These are phyloP conservation scores for Drosophila gaucha DNA, from an alignment of 2,888 invertebrate genomes.

Conservation along the genomic window DNA sequence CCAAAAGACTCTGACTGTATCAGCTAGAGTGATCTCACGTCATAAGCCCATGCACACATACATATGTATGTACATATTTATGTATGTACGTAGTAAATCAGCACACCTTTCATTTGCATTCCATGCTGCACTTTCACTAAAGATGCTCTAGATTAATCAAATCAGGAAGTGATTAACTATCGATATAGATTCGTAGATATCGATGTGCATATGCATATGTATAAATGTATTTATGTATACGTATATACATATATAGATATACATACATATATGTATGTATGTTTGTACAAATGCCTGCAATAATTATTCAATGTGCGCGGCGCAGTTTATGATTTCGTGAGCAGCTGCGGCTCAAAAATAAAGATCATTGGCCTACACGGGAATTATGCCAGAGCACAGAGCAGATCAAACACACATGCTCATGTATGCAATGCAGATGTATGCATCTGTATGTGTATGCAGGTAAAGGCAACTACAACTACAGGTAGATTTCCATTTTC, in stretches of 20 bases:
- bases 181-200: not conserved
- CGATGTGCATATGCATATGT: not conserved
- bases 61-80: not conserved
- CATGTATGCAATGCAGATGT: constrained; percentile 12
- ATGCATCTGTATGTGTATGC: constrained; percentile 25
- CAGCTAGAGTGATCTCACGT: constrained; percentile 23
- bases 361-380: constrained; percentile 72
- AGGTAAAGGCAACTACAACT: constrained; percentile 54
- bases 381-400: constrained; percentile 65
- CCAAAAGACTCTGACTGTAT: constrained; percentile 31
- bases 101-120: constrained; percentile 12
- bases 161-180: constrained; percentile 2
- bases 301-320: constrained; percentile 53
- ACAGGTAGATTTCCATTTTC: constrained; percentile 66
- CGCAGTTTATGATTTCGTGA: constrained; percentile 57
- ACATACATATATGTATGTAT: constrained; percentile 4
- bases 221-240: not conserved
- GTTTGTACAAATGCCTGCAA: constrained; percentile 20
- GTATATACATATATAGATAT: not conserved
- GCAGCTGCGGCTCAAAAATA: constrained; percentile 53
- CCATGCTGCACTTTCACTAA: constrained; percentile 7
- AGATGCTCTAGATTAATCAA: not conserved
- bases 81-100: constrained; percentile 7
- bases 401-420: constrained; percentile 46
- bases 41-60: not conserved